Evolutionary conservation across 1,140 invertebrate genomes (phyloP), one percentile per base, ranked within the genome.

Genomic region (Brachionus asplanchnoidis): DNA sequence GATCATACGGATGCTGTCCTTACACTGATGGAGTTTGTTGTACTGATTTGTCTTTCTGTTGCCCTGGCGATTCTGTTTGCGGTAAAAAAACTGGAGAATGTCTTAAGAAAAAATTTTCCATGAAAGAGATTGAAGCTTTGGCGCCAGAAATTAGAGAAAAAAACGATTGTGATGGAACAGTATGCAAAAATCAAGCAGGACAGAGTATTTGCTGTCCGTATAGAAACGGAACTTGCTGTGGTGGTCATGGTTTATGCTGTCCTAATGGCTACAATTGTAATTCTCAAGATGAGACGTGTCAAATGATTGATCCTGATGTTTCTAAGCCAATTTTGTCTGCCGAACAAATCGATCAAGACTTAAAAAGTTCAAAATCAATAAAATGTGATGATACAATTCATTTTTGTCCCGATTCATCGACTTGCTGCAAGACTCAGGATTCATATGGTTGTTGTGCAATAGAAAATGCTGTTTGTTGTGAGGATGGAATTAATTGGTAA

Each of bases 11-110:
- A 46, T 84, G 82, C 46, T 89, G 88, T 84, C 88, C 88, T 12
- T 84, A 86, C 32, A 75, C 86, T 4, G 84, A 90, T 78, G 89
- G 86, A 23, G 86, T 86, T 65, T 89, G 89, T 85, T 90, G 50
- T 26, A 84, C 44, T 36, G 86, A 68, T 26, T 84, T 70, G 32
- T 68, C 53, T 26, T 84, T 40, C 17, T 84, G 66, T 73, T 68
- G 73, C 26, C 73, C 73, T 3, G 73, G 73, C 5, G 44, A 77
- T 12, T 50, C 73, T 12, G 20, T 77, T 50, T 77, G 73, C 50
- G 73, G 73, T 12, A 50, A 50, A 11, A 26, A 14, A 28, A 50
- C 14, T 32, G 73, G 73, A 53, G 42, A 50, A 77, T 77, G 73
- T 77, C 26, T 77, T 20, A 53, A 77, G 6, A 77, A 77, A 70